Evolutionary conservation across 2,797 vertebrate genomes (phyloP).

Genomic region (Mus minutoides): DNA sequence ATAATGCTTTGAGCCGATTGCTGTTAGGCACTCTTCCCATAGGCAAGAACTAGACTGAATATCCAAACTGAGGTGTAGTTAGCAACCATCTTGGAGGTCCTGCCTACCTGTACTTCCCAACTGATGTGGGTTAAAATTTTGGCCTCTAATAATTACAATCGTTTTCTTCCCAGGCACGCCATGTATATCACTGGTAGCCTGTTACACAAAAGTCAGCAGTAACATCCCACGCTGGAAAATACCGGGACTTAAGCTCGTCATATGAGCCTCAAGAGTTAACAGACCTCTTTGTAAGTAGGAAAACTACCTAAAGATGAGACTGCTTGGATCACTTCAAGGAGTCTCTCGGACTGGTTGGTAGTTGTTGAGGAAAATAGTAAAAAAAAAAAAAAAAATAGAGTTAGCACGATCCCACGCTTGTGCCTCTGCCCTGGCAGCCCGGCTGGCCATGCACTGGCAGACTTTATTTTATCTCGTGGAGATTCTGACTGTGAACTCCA

Average conservation of each 20-base stretch:
- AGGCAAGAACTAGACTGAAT: slow-evolving; percentile 32
- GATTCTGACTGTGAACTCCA: too few relatives aligned
- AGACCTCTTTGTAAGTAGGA: slow-evolving; percentile 1
- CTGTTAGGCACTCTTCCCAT: not conserved
- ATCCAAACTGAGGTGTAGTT: not conserved
- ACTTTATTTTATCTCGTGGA: too few relatives aligned
- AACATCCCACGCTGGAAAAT: slow-evolving; percentile 27
- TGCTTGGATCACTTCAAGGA: not conserved
- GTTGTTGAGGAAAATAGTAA: too few relatives aligned
- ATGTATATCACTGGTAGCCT: not conserved
- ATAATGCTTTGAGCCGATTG: not conserved
- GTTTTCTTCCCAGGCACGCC: slow-evolving; percentile 1
- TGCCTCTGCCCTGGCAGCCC: too few relatives aligned
- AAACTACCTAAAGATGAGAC: not conserved
- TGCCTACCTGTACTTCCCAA: not conserved
- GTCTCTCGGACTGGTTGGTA: slow-evolving; percentile 12
- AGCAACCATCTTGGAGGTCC: not conserved
- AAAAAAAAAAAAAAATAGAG: too few relatives aligned
- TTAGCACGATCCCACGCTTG: too few relatives aligned
- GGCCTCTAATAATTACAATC: not conserved
- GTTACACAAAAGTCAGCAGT: not conserved
- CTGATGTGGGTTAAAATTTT: not conserved
- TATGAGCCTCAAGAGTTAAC: slow-evolving; percentile 19
- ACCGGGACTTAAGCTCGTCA: not conserved
- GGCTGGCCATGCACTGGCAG: too few relatives aligned